A percentile compares a stretch with the other conserved stretches of the same genome.
Conservation (phyloP, 2,888 invertebrate species). For the Octonoba sinensis region DNA sequence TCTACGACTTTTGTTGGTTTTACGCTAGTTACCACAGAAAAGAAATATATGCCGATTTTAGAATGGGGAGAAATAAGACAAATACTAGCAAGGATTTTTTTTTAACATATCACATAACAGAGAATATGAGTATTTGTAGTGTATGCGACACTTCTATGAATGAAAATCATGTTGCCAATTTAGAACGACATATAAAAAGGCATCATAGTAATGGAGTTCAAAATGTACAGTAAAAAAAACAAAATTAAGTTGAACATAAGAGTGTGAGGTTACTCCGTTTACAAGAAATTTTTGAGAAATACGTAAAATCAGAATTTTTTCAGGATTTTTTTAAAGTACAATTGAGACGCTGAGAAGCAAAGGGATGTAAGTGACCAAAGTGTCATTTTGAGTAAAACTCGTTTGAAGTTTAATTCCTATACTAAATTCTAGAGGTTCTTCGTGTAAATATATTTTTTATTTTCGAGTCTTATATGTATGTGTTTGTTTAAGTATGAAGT, state of each 20-base stretch:
- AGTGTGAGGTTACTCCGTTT: neutral
- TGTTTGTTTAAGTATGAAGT: no score
- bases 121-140: conserved; percentile 5
- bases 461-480: no score
- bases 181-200: neutral
- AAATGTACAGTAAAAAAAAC: neutral
- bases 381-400: no score
- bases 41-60: conserved; percentile 3
- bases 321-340: no score
- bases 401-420: no score
- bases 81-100: conserved; percentile 5
- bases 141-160: neutral
- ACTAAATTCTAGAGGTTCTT: no score
- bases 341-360: no score
- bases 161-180: neutral
- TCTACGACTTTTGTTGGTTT: neutral
- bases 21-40: no score
- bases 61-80: conserved; percentile 6
- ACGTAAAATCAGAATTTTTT: neutral
- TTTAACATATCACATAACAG: conserved; percentile 12
- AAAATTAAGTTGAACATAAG: neutral
- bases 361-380: no score
- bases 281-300: neutral
- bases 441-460: no score
- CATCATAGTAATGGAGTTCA: neutral